Evolutionary conservation across 2,888 invertebrate species (phyloP).

Genomic region (Epistrophe grossulariae): DNA sequence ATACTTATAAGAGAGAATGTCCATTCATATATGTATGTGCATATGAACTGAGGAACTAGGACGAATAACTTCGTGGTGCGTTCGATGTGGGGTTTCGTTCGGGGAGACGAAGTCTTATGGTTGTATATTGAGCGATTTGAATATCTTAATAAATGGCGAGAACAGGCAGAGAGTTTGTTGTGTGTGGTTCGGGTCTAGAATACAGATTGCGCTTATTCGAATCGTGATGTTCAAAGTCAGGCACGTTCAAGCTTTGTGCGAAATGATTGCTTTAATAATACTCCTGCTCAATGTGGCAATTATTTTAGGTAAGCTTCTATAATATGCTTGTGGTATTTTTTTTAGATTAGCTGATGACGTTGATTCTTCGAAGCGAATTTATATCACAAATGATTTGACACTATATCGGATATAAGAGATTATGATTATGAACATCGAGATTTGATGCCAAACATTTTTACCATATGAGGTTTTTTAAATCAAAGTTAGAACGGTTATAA

Average conservation of each 20-base stretch:
- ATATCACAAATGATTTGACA: constrained; percentile 54
- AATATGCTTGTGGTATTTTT: constrained; percentile 29
- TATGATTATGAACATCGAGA: not conserved
- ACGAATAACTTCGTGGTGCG: not conserved
- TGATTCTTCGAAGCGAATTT: constrained; percentile 36
- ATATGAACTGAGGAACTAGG: not conserved
- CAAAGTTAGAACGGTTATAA: too few relatives aligned
- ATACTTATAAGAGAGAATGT: not conserved
- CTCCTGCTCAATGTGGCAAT: constrained; percentile 52
- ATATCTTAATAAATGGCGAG: constrained; percentile 73
- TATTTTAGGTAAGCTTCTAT: constrained; percentile 55
- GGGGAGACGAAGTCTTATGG: constrained; percentile 29
- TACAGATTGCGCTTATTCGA: constrained; percentile 57
- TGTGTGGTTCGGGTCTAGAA: constrained; percentile 60
- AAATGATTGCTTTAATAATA: constrained; percentile 66
- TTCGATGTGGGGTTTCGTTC: constrained; percentile 2
- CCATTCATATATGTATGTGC: too few relatives aligned
- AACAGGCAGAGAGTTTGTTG: constrained; percentile 71
- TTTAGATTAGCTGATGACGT: constrained; percentile 17
- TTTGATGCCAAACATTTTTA: not conserved
- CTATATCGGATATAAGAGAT: not conserved
- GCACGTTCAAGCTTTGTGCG: constrained; percentile 71
- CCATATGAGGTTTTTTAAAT: too few relatives aligned
- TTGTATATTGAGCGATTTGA: constrained; percentile 74
- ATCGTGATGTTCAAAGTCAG: constrained; percentile 69